These are phyloP conservation scores for Stercorarius parasiticus DNA, from an alignment of 2,113 vertebrate genomes.

Conservation along the genomic window DNA sequence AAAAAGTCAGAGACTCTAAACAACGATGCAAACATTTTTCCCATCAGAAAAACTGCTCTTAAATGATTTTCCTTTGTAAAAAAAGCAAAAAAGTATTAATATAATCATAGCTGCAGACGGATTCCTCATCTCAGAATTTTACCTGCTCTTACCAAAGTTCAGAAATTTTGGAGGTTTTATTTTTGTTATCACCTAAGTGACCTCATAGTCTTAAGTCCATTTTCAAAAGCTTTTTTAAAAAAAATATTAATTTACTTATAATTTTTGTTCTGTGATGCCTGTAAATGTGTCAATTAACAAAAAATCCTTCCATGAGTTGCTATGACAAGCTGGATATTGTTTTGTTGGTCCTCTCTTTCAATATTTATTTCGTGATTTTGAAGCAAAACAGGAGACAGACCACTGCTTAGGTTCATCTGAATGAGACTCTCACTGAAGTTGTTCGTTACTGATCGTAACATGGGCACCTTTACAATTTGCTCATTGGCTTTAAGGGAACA, in stretches of 20 bases:
- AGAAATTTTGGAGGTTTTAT: neutral
- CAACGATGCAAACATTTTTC: constrained; percentile 3
- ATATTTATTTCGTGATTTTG: neutral
- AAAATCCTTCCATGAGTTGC: neutral
- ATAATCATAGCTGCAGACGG: neutral
- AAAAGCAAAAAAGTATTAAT: neutral
- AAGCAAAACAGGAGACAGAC: neutral
- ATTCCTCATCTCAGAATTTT: neutral
- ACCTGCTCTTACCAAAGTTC: neutral
- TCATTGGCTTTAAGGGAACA: neutral
- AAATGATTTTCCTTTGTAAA: neutral
- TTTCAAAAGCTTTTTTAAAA: neutral
- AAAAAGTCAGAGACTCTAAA: constrained; percentile 45
- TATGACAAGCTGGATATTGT: neutral
- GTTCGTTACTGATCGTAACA: neutral
- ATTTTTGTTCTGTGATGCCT: neutral
- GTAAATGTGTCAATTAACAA: neutral
- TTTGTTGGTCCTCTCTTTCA: neutral
- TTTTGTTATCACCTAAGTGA: neutral
- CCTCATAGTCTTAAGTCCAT: neutral
- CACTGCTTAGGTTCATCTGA: neutral
- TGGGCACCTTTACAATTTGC: neutral
- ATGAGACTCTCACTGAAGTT: neutral
- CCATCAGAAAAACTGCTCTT: neutral
- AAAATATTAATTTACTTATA: neutral